These are phyloP conservation scores for Diuraphis noxia DNA, from an alignment of 1,140 invertebrate genomes.

Conservation along the genomic window DNA sequence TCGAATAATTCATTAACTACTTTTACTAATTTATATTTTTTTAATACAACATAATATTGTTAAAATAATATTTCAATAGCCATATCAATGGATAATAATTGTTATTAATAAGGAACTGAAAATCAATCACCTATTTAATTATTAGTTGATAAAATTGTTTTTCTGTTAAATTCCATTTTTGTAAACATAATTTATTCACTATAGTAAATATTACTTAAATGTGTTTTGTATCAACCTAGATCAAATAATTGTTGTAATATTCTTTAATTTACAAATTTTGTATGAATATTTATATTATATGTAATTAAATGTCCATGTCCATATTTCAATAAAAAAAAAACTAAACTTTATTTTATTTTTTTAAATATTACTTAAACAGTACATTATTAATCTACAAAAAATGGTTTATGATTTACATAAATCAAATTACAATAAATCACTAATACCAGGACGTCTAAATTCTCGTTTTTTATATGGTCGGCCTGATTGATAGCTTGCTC, in stretches of 20 bases:
- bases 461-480: constrained; percentile 46
- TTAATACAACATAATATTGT: not conserved
- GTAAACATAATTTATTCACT: not conserved
- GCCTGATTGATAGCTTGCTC: constrained; percentile 13
- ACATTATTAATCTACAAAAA: constrained; percentile 37
- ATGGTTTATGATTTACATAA: not conserved
- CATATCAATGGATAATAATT: not conserved
- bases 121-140: not conserved
- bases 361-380: constrained; percentile 23
- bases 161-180: constrained; percentile 32
- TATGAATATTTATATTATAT: not conserved
- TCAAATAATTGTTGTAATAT: not conserved
- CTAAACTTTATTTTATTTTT: constrained; percentile 12
- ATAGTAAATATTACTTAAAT: not conserved
- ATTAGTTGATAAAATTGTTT: not conserved
- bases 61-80: not conserved
- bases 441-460: constrained; percentile 35
- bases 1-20: constrained; percentile 59
- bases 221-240: not conserved
- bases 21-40: not conserved
- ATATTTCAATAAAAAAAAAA: constrained; percentile 23
- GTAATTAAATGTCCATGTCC: not conserved
- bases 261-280: constrained; percentile 27
- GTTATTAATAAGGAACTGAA: not conserved
- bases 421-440: constrained; percentile 29